Base-by-base conservation (phyloP, 2,797 vertebrate genomes). In the Phrynocephalus vlangalii region DNA sequence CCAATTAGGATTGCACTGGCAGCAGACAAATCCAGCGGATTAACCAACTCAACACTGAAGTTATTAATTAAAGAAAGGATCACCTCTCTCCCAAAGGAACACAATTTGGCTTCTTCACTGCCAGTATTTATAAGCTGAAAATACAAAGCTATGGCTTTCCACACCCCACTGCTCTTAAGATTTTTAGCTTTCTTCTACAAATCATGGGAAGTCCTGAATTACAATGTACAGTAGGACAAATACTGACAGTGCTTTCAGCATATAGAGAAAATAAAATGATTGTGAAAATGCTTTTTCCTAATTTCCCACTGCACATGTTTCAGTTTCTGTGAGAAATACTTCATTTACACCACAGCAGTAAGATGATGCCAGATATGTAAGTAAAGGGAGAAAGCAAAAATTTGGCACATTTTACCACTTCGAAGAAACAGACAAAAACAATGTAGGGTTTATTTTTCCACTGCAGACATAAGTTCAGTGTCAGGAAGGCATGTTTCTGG, bases 361-460 rank as follows among this genome's bases (percentile, higher is more conserved):
- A 6, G 67, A 50, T 26, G 22, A 24, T 52, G 0, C 33, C 7
- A n/a, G 13, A 20, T 26, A 60, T 5, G 0, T 3, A 52, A 0
- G 56, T 24, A 22, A 50, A 79, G 22, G 11, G 48, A 28, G 24
- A 66, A 79, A 26, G 28, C 22, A 6, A 50, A 66, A 67, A 48
- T 72, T 16, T 72, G 72, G 72, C 33, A 75, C 33, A 38, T 44
- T 75, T 18, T 33, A 33, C 30, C 33, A 75, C 18, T 38, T 75
- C 24, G 9, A 63, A 20, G n/a, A 33, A 16, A 24, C 18, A 60
- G 3, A 73, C 6, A 38, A 33, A 38, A 63, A 3, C n/a, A 20
- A 66, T 73, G 16, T 3, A n/a, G 38, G 1, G 1, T 28, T 66
- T 81, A 63, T 9, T 48, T 50, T 44, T 30, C 52, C 28, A 79